Percentiles rank a stretch among this genome's conserved stretches.
phyloP scores from a whole-genome alignment of 2,797 vertebrate species.

The Podargus strigoides region DNA sequence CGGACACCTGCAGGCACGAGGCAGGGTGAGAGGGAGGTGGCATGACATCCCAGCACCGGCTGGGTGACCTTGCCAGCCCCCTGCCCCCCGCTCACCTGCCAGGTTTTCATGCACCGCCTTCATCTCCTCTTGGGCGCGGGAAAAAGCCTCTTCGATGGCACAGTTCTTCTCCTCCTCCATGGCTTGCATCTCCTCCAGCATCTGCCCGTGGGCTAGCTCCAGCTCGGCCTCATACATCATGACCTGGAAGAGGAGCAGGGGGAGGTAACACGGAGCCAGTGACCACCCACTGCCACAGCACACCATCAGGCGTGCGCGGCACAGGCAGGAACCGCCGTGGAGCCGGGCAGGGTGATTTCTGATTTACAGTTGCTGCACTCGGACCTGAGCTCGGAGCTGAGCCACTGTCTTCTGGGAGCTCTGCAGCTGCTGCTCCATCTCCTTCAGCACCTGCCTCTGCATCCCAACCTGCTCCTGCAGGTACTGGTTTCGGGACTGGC shows the following conservation, averaged over 20 bases:
- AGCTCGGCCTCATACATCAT: slow-evolving; percentile 88
- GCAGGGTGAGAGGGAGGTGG: not conserved
- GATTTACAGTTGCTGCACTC: rapidly evolving
- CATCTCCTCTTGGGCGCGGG: slow-evolving; percentile 92
- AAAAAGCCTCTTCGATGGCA: slow-evolving; percentile 90
- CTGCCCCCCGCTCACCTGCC: slow-evolving; percentile 76
- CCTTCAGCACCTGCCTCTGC: slow-evolving; percentile 85
- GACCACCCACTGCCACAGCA: rapidly evolving
- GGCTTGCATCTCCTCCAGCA: slow-evolving; percentile 89
- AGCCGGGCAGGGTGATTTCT: rapidly evolving
- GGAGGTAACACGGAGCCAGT: rapidly evolving
- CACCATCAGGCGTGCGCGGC: rapidly evolving
- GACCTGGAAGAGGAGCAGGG: slow-evolving; percentile 73
- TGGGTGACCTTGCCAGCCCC: not conserved
- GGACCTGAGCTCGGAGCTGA: slow-evolving; percentile 88
- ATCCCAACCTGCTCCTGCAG: slow-evolving; percentile 89
- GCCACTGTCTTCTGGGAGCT: slow-evolving; percentile 81
- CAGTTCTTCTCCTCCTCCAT: slow-evolving; percentile 94
- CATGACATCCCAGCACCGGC: not conserved
- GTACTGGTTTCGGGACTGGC: slow-evolving; percentile 80
- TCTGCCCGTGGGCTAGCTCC: slow-evolving; percentile 85
- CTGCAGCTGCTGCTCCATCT: slow-evolving; percentile 90
- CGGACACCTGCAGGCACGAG: slow-evolving; percentile 77
- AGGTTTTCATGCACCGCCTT: slow-evolving; percentile 94
- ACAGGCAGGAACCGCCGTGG: rapidly evolving